Evolutionary conservation across 2,888 invertebrate genomes (phyloP).

Genomic region (Drymonia ruficornis): DNA sequence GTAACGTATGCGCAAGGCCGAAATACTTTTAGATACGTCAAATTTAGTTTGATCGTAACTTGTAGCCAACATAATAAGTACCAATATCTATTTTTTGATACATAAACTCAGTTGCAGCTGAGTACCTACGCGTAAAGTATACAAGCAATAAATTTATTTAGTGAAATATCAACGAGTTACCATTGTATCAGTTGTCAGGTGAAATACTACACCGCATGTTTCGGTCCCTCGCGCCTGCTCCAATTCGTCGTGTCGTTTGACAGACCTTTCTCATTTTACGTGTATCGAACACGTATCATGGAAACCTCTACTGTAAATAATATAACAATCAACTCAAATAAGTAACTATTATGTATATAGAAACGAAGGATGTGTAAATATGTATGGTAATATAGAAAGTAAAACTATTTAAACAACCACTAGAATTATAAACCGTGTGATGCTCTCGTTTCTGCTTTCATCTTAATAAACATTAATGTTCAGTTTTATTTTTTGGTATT

Average conservation of each 20-base stretch:
- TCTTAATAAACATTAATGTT: conserved; percentile 39
- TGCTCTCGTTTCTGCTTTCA: conserved; percentile 46
- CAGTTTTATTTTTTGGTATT: conserved; percentile 36
- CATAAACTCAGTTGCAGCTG: not conserved
- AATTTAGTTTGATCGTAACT: too few species aligned
- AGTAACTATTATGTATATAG: conserved; percentile 20
- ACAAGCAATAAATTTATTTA: conserved; percentile 60
- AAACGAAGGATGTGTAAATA: conserved; percentile 36
- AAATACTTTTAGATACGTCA: too few species aligned
- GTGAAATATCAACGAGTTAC: conserved; percentile 62
- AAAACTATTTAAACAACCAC: conserved; percentile 40
- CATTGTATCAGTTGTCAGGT: conserved; percentile 76
- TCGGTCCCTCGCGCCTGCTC: conserved; percentile 77
- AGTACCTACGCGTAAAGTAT: conserved; percentile 31
- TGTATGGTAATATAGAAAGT: conserved; percentile 46
- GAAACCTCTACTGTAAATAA: conserved; percentile 32
- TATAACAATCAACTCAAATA: conserved; percentile 16
- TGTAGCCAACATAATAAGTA: too few species aligned
- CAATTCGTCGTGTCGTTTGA: conserved; percentile 78
- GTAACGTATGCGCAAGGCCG: too few species aligned
- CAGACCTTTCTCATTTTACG: conserved; percentile 82
- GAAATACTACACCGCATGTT: conserved; percentile 72
- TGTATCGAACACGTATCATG: conserved; percentile 40
- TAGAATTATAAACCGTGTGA: conserved; percentile 44
- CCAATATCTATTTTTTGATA: too few species aligned